phyloP scores from a whole-genome alignment of 1,140 invertebrate species.

The Drosophila ironensis region DNA sequence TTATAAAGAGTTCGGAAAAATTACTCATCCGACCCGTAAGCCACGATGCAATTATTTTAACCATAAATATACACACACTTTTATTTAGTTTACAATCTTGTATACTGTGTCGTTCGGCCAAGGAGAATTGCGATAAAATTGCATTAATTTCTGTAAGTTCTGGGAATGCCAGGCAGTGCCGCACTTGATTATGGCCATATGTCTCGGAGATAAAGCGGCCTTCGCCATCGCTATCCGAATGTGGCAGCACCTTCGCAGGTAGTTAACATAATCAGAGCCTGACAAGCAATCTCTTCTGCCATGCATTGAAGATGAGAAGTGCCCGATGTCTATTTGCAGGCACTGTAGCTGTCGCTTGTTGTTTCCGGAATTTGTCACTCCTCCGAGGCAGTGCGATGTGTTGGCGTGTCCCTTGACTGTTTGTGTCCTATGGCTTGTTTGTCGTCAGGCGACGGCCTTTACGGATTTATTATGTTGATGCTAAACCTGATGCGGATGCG shows the following conservation, averaged over 20 bases:
- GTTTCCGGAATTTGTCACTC: constrained; percentile 72
- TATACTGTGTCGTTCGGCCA: too few relatives aligned
- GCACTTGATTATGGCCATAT: too few relatives aligned
- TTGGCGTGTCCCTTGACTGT: background rate
- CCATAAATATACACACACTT: too few relatives aligned
- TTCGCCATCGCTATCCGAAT: background rate
- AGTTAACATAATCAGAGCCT: constrained; percentile 74
- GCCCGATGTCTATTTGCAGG: constrained; percentile 31
- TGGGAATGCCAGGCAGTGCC: too few relatives aligned
- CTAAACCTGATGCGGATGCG: background rate
- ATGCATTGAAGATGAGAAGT: constrained; percentile 57
- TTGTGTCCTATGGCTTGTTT: constrained; percentile 46
- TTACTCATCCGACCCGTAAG: too few relatives aligned
- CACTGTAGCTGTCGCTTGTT: constrained; percentile 45
- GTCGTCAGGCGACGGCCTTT: constrained; percentile 66
- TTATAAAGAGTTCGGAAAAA: too few relatives aligned
- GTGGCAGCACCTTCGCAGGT: constrained; percentile 37
- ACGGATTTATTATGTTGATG: constrained; percentile 72
- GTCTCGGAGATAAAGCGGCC: background rate
- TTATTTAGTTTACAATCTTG: too few relatives aligned
- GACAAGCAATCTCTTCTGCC: constrained; percentile 71
- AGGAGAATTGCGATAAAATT: too few relatives aligned
- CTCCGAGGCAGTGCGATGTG: background rate
- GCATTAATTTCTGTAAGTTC: too few relatives aligned
- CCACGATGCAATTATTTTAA: too few relatives aligned